phyloP scores from a whole-genome alignment of 2,797 vertebrate species.

The Alosa sapidissima region DNA sequence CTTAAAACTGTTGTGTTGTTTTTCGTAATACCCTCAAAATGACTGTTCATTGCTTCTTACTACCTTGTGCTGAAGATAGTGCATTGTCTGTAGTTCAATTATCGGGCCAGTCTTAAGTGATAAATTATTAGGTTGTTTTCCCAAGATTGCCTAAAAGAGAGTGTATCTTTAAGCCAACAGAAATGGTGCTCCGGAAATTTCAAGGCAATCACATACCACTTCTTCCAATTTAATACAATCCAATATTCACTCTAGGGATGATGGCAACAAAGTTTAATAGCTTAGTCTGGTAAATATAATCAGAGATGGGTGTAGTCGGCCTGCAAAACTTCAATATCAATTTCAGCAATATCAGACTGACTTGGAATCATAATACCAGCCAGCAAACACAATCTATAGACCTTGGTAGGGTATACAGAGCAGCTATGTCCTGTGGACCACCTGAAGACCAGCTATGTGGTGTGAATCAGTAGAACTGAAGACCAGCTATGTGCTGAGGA shows the following conservation, averaged over 20 bases:
- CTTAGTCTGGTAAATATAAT: slow-evolving; percentile 7
- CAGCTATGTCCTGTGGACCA: background rate
- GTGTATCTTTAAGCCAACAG: background rate
- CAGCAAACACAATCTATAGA: background rate
- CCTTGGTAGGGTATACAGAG: background rate
- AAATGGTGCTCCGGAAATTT: background rate
- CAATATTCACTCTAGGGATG: background rate
- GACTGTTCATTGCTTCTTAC: background rate
- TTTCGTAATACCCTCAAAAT: background rate
- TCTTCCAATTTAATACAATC: background rate
- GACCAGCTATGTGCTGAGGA: background rate
- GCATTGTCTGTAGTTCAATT: background rate
- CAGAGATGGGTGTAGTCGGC: background rate
- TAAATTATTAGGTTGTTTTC: background rate
- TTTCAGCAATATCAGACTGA: background rate
- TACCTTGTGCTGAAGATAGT: background rate
- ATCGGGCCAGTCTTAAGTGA: background rate
- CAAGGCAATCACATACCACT: background rate
- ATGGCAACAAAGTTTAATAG: background rate
- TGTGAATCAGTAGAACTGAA: background rate
- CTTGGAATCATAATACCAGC: background rate
- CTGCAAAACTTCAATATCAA: too few species aligned
- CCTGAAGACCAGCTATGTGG: background rate
- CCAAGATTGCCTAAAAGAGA: background rate
- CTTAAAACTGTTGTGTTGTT: background rate